Percentiles rank a stretch among this genome's conserved stretches.
These are phyloP conservation scores for Fistularia tabacaria DNA, from an alignment of 2,797 vertebrate species.

Conservation along the genomic window DNA sequence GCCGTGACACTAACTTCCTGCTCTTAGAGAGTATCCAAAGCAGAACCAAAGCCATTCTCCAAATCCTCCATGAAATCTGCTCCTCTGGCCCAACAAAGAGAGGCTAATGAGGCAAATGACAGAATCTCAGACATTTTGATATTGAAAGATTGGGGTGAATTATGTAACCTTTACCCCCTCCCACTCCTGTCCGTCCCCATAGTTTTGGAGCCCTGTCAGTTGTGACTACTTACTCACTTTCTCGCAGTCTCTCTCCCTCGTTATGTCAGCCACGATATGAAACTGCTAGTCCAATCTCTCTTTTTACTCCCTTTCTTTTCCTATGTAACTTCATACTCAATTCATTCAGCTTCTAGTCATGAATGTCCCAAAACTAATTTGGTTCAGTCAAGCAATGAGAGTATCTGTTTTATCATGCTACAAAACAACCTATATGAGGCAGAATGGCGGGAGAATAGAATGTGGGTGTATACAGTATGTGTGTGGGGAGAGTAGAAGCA, in stretches of 20 bases:
- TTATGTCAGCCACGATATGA: constrained; percentile 41
- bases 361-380: constrained; percentile 68
- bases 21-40: constrained; percentile 43
- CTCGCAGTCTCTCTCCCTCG: constrained; percentile 10
- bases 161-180: constrained; percentile 68
- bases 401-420: constrained; percentile 72
- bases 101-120: constrained; percentile 67
- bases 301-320: not conserved
- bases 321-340: constrained; percentile 44
- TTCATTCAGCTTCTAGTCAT: constrained; percentile 62
- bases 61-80: constrained; percentile 72
- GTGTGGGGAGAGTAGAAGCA: constrained; percentile 25
- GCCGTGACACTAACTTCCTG: constrained; percentile 61
- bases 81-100: constrained; percentile 65
- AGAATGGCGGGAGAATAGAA: constrained; percentile 11
- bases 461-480: constrained; percentile 25
- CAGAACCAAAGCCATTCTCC: constrained; percentile 60
- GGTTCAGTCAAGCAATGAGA: constrained; percentile 63
- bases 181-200: constrained; percentile 29
- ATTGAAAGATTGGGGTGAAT: constrained; percentile 67
- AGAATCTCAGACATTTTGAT: constrained; percentile 64
- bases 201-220: constrained; percentile 32
- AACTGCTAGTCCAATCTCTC: constrained; percentile 33
- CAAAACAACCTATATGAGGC: constrained; percentile 52
- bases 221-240: constrained; percentile 27